Evolutionary conservation across 2,113 vertebrate genomes (phyloP).

Genomic region (Piprites chloris): DNA sequence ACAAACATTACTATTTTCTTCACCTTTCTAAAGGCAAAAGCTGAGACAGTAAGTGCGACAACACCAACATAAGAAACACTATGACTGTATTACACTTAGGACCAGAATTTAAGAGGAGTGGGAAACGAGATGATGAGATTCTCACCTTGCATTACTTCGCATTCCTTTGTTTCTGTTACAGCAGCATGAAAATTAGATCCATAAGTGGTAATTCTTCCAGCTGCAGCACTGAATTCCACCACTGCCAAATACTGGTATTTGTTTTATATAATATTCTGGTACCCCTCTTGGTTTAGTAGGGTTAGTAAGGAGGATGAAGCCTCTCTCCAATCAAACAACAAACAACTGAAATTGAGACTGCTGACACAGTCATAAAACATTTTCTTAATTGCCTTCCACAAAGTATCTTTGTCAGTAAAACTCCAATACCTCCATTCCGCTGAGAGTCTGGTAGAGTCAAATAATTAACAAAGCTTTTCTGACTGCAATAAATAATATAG

Average conservation of each 20-base stretch:
- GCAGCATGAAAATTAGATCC: neutral
- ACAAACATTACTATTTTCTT: neutral
- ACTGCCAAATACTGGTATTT: neutral
- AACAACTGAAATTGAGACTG: neutral
- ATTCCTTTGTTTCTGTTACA: neutral
- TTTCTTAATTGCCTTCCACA: neutral
- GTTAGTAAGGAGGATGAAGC: neutral
- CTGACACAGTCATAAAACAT: neutral
- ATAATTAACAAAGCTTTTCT: constrained; percentile 38
- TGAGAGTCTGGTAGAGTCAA: neutral
- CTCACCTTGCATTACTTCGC: neutral
- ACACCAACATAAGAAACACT: neutral
- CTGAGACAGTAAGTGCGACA: neutral
- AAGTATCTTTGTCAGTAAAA: neutral
- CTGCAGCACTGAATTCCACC: neutral
- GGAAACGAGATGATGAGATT: neutral
- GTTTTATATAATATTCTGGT: neutral
- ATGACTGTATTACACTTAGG: neutral
- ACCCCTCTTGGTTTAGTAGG: neutral
- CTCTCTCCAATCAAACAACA: neutral
- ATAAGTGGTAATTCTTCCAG: neutral
- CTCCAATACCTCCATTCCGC: neutral
- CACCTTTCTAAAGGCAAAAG: neutral
- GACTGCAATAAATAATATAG: neutral
- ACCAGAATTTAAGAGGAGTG: neutral